Percentiles rank a stretch among this genome's conserved stretches.
phyloP scores from a whole-genome alignment of 1,140 invertebrate species.

The Eulimnadia texana region DNA sequence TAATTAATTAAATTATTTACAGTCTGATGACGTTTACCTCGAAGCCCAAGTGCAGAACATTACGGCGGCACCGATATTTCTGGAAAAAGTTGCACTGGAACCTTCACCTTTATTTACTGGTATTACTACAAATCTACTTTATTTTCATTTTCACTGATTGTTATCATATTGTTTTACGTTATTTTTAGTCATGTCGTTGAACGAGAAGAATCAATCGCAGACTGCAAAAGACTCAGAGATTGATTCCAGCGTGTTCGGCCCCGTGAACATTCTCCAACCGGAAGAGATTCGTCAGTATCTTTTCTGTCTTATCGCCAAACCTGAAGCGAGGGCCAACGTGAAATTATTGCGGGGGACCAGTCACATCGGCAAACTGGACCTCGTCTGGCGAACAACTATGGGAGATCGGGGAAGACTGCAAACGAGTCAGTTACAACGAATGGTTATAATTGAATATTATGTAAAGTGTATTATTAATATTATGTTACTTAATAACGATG shows the following conservation, averaged over 20 bases:
- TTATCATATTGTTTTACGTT: constrained; percentile 4
- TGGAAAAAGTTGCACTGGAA: constrained; percentile 83
- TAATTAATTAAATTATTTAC: neutral
- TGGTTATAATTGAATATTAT: constrained; percentile 37
- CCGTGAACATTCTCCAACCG: constrained; percentile 56
- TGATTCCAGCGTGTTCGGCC: constrained; percentile 26
- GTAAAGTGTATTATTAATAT: constrained; percentile 5
- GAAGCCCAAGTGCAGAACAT: constrained; percentile 95
- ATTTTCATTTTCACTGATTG: constrained; percentile 3
- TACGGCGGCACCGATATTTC: constrained; percentile 69
- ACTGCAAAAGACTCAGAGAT: neutral
- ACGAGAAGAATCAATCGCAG: neutral
- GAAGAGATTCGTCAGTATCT: constrained; percentile 69
- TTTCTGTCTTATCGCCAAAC: constrained; percentile 71
- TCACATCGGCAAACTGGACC: constrained; percentile 91
- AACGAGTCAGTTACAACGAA: constrained; percentile 83
- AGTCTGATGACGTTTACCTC: constrained; percentile 89
- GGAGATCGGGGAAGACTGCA: constrained; percentile 88
- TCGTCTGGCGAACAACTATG: constrained; percentile 90
- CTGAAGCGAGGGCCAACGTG: constrained; percentile 51
- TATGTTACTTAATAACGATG: constrained; percentile 6
- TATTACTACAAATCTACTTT: constrained; percentile 24
- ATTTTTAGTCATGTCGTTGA: constrained; percentile 7
- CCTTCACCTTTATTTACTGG: constrained; percentile 73
- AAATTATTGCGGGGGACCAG: constrained; percentile 64